Evolutionary conservation across 2,888 invertebrate genomes (phyloP).

Genomic region (Chloroclysta siterata): DNA sequence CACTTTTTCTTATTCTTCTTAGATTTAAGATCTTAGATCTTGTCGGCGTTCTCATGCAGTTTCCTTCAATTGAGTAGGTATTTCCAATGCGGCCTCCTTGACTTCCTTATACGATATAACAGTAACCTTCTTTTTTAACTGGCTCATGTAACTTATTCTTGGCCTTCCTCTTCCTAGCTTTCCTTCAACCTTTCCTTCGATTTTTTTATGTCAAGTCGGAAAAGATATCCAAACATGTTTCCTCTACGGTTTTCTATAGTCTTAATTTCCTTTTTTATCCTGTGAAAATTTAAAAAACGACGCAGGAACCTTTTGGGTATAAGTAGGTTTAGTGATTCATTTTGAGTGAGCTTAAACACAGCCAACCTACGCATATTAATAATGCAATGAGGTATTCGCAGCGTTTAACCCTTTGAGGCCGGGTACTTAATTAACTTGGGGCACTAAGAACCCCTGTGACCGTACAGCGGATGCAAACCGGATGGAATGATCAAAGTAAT

Average conservation of each 20-base stretch:
- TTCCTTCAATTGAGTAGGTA: no score
- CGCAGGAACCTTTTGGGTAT: conserved; percentile 11
- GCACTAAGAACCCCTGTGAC: conserved; percentile 39
- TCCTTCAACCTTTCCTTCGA: no score
- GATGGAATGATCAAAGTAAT: conserved; percentile 49
- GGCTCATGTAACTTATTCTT: no score
- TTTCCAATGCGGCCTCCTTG: no score
- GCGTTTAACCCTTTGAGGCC: conserved; percentile 56
- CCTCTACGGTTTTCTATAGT: no score
- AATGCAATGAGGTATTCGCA: conserved; percentile 58
- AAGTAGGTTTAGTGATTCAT: conserved; percentile 22
- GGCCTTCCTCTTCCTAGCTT: no score
- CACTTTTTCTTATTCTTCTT: neutral
- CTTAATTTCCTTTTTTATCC: conserved; percentile 2
- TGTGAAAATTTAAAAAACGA: neutral
- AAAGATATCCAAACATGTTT: no score
- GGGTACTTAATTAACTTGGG: conserved; percentile 55
- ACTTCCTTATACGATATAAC: no score
- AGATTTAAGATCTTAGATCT: no score
- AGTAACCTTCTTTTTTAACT: no score
- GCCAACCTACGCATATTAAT: conserved; percentile 50
- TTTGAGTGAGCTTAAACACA: conserved; percentile 24
- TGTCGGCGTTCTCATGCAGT: no score
- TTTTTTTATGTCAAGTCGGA: no score
- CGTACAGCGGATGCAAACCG: conserved; percentile 56